These are phyloP conservation scores for Brachymystax lenok DNA, from an alignment of 2,797 vertebrate genomes.

Conservation along the genomic window DNA sequence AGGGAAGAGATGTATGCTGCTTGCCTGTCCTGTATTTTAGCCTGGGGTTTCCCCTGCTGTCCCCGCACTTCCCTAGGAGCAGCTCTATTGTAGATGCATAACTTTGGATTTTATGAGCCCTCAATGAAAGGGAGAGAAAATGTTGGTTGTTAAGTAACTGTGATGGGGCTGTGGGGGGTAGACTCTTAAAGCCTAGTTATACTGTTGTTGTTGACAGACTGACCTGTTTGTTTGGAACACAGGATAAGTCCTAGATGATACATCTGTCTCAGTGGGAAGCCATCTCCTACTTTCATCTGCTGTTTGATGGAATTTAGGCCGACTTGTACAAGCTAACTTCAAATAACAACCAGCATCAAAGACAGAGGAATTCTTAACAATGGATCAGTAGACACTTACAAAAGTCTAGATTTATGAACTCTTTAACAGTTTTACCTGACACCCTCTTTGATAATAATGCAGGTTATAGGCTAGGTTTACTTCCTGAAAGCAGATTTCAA, in stretches of 20 bases:
- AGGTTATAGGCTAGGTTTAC: not conserved
- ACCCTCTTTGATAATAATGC: not conserved
- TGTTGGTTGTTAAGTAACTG: not conserved
- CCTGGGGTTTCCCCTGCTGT: constrained; percentile 3
- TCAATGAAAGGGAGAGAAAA: not conserved
- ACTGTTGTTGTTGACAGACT: not conserved
- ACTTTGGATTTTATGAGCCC: not conserved
- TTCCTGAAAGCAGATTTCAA: constrained; percentile 19
- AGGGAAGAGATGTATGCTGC: not conserved
- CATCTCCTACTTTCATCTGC: constrained; percentile 39
- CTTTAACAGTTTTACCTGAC: not conserved
- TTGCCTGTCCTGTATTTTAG: not conserved
- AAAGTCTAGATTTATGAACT: constrained; percentile 31
- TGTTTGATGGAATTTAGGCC: constrained; percentile 9
- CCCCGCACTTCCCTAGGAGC: not conserved
- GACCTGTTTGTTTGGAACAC: constrained; percentile 6
- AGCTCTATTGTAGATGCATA: not conserved
- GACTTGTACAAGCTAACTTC: constrained; percentile 19
- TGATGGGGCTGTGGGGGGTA: not conserved
- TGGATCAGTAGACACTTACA: constrained; percentile 27
- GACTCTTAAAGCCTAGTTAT: not conserved
- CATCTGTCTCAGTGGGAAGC: constrained; percentile 32
- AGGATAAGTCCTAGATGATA: constrained; percentile 34
- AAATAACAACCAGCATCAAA: constrained; percentile 34
- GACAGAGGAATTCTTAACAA: constrained; percentile 32